A percentile compares a stretch with the other conserved stretches of the same genome.
Conservation (phyloP, 2,113 vertebrate genomes). For the Callaeas wilsoni region DNA sequence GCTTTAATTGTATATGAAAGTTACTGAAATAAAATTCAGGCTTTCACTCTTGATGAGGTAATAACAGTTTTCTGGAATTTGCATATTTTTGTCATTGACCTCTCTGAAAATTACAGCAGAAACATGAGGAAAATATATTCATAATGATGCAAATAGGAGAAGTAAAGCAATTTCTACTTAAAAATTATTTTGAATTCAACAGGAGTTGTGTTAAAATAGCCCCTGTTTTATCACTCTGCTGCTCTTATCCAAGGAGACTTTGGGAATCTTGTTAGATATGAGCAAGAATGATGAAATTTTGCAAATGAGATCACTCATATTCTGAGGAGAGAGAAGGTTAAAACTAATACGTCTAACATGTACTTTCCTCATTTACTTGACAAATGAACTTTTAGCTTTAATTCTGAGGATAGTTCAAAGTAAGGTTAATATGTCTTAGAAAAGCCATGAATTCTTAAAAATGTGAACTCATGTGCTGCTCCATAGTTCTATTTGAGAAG, state of each 20-base stretch:
- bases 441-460: neutral
- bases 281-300: neutral
- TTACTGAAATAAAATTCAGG: conserved; percentile 20
- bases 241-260: neutral
- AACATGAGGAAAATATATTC: neutral
- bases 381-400: neutral
- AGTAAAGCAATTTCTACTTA: neutral
- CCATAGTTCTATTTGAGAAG: neutral
- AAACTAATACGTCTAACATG: neutral
- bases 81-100: conserved; percentile 23
- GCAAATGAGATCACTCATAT: neutral
- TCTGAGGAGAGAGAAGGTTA: neutral
- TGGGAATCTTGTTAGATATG: neutral
- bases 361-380: neutral
- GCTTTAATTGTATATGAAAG: neutral
- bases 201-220: neutral
- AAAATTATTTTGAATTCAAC: neutral
- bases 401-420: neutral
- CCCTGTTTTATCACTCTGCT: neutral
- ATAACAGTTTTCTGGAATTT: neutral
- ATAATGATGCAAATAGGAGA: neutral
- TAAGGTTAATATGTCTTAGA: neutral
- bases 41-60: neutral
- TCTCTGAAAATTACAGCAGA: neutral
- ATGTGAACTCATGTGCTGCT: neutral